Percentiles rank a stretch among this genome's conserved stretches.
Conservation (phyloP, 2,797 vertebrate species). For the Anas capensis region DNA sequence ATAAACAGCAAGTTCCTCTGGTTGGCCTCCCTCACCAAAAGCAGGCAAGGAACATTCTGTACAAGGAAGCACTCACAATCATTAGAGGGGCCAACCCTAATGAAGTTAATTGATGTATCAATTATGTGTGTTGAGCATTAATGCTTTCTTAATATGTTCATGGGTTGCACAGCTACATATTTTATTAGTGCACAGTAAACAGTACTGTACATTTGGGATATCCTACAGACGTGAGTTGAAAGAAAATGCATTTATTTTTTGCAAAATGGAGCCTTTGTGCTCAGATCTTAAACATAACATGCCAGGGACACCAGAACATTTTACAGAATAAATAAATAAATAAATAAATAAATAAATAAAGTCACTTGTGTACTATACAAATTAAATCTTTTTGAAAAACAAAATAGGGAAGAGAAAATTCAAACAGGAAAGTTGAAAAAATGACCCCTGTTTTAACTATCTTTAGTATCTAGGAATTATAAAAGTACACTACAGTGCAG, state of each 20-base stretch:
- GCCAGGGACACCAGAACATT: constrained; percentile 37
- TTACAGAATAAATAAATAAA: background rate
- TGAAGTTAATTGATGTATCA: constrained; percentile 45
- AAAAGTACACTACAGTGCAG: background rate
- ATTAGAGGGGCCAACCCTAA: background rate
- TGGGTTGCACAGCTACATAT: background rate
- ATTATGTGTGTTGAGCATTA: background rate
- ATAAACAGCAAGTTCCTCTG: constrained; percentile 74
- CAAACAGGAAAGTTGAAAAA: background rate
- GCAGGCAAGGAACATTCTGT: constrained; percentile 73
- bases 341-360: background rate
- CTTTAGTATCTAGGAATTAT: background rate
- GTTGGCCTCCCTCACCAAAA: constrained; percentile 54
- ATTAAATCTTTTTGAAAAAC: constrained; percentile 33
- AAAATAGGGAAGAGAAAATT: background rate
- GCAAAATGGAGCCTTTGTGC: constrained; percentile 60
- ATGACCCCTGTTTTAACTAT: background rate
- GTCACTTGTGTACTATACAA: constrained; percentile 7
- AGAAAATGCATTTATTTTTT: constrained; percentile 60
- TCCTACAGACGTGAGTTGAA: background rate
- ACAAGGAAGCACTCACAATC: constrained; percentile 59
- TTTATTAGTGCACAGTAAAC: background rate
- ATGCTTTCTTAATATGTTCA: constrained; percentile 14
- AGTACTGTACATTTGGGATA: background rate
- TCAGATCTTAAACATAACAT: constrained; percentile 26